Evolutionary conservation across 1,140 invertebrate species (phyloP).

Genomic region (Mylabris phalerata): DNA sequence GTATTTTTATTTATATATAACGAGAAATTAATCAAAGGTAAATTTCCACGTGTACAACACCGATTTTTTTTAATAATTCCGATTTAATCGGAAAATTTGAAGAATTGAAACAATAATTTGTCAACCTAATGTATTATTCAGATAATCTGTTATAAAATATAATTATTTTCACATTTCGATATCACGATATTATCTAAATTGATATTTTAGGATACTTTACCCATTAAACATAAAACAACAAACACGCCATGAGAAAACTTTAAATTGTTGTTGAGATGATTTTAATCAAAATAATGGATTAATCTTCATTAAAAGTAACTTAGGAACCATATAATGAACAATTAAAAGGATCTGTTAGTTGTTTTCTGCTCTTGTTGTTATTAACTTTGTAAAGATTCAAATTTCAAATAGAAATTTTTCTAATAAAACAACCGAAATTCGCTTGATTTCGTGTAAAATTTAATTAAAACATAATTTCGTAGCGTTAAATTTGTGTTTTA

Average conservation of each 20-base stretch:
- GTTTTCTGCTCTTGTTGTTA: slow-evolving; percentile 1
- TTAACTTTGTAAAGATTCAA: too few relatives aligned
- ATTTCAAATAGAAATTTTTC: too few relatives aligned
- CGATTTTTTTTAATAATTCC: too few relatives aligned
- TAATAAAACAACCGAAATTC: too few relatives aligned
- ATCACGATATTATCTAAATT: slow-evolving; percentile 3
- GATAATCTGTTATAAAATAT: neutral
- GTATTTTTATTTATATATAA: too few relatives aligned
- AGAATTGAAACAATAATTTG: too few relatives aligned
- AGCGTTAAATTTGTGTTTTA: slow-evolving; percentile 13
- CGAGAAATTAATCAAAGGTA: too few relatives aligned
- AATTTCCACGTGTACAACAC: too few relatives aligned
- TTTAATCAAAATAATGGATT: slow-evolving; percentile 30
- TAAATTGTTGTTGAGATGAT: slow-evolving; percentile 19
- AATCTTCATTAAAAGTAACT: slow-evolving; percentile 34
- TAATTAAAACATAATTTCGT: slow-evolving; percentile 14
- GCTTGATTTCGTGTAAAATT: slow-evolving; percentile 10
- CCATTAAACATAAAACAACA: too few relatives aligned
- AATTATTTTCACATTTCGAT: slow-evolving; percentile 13
- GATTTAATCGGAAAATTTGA: too few relatives aligned
- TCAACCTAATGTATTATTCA: too few relatives aligned
- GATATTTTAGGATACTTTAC: slow-evolving; percentile 1
- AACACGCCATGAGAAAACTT: slow-evolving; percentile 11
- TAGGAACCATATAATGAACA: slow-evolving; percentile 31
- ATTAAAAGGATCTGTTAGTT: slow-evolving; percentile 21